Evolutionary conservation across 2,888 invertebrate species (phyloP), one percentile per base, ranked within the genome.

Genomic region (Acanthosepion esculentum): DNA sequence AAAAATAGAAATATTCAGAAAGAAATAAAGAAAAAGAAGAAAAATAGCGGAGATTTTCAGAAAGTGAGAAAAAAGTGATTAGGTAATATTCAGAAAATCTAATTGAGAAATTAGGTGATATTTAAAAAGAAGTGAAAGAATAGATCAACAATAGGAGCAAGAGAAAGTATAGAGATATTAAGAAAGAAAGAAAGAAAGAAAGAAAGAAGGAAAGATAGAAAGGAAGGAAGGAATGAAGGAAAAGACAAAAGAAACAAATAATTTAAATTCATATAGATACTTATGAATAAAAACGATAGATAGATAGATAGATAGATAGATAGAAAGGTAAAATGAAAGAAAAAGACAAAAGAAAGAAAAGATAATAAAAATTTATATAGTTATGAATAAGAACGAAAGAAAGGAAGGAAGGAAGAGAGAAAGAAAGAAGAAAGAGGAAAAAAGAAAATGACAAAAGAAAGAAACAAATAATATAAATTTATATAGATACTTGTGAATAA

Each of bases 401-500:
- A 20, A 64, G 64, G 8, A 20, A 29, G 29, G 29, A 5, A 64
- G 10, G 12, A n/a, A n/a, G 78, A 78, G n/a, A 78, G 29, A n/a
- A n/a, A n/a, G n/a, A 12, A n/a, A 12, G 8, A 78, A 10, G n/a
- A 5, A 8, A 12, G 7, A 0, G 7, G 2, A 12, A 12, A 4
- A 50, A 50, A 50, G 18, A 23, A 59, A 5, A 6, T 1, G 10
- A 6, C 1, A 12, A 18, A 59, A 59, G 15, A 20, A 23, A 59
- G 41, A 41, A 41, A 41, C 41, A 41, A 41, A 41, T 41, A 41
- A 41, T 41, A 41, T 2, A 41, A 41, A 41, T 41, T 41, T 41
- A 26, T 8, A 8, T 26, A 4, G 64, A 5, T 64, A 29, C 26
- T 0, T 5, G 7, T 8, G 64, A 64, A 64, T 26, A 29, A 29